A percentile compares a stretch with the other conserved stretches of the same genome.
Evolutionary conservation across 2,888 invertebrate species (phyloP).

Genomic region (Synergus japonicus): DNA sequence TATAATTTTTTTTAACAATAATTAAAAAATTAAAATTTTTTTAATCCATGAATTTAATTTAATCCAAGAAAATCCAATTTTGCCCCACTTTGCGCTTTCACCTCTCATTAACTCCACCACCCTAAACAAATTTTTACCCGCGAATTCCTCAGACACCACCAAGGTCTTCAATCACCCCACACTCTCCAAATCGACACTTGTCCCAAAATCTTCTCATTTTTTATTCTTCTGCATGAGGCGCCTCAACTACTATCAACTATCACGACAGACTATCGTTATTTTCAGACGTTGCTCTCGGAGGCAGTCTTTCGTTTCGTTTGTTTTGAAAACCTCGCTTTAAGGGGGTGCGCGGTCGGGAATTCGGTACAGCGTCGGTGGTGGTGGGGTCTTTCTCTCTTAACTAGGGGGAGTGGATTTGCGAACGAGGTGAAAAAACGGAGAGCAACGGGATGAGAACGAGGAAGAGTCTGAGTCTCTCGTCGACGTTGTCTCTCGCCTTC

Average conservation of each 20-base stretch:
- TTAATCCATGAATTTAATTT: too few species aligned
- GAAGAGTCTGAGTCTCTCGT: background rate
- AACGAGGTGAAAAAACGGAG: background rate
- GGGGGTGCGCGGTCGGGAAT: conserved; percentile 8
- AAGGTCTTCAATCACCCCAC: conserved; percentile 8
- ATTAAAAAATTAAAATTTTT: too few species aligned
- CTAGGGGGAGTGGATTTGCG: background rate
- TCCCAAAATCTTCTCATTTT: conserved; percentile 12
- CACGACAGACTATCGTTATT: background rate
- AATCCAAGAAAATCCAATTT: too few species aligned
- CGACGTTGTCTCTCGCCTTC: background rate
- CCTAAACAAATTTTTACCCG: conserved; percentile 9
- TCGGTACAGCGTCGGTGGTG: background rate
- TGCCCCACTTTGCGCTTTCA: too few species aligned
- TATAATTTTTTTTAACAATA: too few species aligned
- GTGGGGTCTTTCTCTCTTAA: background rate
- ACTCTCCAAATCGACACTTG: conserved; percentile 14
- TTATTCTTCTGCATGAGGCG: background rate
- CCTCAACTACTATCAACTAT: background rate
- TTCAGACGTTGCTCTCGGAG: background rate
- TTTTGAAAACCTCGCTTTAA: conserved; percentile 14
- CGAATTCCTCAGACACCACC: conserved; percentile 5
- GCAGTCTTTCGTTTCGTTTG: conserved; percentile 17
- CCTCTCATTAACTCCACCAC: background rate
- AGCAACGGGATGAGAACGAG: background rate